Evolutionary conservation across 1,140 invertebrate species (phyloP).

Genomic region (Zaprionus tsacasi): DNA sequence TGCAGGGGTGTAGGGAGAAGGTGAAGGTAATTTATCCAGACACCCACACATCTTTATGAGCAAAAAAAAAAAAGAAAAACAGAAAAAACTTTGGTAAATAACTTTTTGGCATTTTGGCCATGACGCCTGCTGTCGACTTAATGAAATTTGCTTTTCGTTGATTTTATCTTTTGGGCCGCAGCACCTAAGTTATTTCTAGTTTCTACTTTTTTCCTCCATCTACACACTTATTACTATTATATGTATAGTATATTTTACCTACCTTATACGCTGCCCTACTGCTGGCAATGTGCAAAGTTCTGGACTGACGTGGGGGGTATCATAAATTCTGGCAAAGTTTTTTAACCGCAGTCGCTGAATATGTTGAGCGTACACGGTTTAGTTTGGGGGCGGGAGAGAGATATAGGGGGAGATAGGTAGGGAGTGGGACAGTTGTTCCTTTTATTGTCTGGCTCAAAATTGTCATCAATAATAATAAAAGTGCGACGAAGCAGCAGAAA

Average conservation of each 20-base stretch:
- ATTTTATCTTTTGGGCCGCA: constrained; percentile 19
- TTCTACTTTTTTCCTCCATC: constrained; percentile 19
- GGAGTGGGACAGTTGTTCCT: constrained; percentile 24
- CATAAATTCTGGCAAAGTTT: constrained; percentile 64
- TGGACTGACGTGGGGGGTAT: constrained; percentile 21
- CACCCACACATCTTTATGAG: constrained; percentile 2
- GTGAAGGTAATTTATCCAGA: background rate
- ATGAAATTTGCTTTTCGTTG: constrained; percentile 66
- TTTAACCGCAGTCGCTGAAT: constrained; percentile 37
- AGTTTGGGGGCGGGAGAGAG: constrained; percentile 37
- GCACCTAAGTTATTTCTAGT: constrained; percentile 44
- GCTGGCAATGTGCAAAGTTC: constrained; percentile 66
- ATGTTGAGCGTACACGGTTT: constrained; percentile 10
- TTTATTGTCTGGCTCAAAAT: constrained; percentile 81
- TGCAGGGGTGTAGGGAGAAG: background rate
- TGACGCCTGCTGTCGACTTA: constrained; percentile 62
- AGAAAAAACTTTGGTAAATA: constrained; percentile 54
- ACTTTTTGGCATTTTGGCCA: constrained; percentile 47
- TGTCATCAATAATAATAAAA: constrained; percentile 83
- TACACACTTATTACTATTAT: constrained; percentile 37
- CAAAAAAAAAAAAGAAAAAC: constrained; percentile 44
- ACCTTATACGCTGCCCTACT: constrained; percentile 24
- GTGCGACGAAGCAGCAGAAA: constrained; percentile 41
- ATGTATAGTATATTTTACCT: constrained; percentile 4
- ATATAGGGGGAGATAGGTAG: constrained; percentile 32